These are phyloP conservation scores for Cryptophagus acutangulus DNA, from an alignment of 2,888 invertebrate genomes.

Conservation along the genomic window DNA sequence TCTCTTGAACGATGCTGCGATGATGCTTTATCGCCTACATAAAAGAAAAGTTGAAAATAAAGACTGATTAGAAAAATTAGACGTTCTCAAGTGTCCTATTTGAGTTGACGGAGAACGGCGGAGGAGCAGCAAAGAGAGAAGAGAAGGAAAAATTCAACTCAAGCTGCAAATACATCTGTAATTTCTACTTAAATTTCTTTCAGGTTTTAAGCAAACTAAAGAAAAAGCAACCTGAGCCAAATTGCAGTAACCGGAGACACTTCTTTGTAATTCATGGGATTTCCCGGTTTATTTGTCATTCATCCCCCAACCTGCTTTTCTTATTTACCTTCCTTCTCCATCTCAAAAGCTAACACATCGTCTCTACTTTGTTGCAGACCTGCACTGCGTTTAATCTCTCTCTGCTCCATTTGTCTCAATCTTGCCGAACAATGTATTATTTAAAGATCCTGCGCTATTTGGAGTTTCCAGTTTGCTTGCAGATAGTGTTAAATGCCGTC, in stretches of 20 bases:
- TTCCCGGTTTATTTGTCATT: constrained; percentile 49
- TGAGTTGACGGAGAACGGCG: too few relatives aligned
- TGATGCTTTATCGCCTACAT: too few relatives aligned
- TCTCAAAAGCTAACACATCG: constrained; percentile 23
- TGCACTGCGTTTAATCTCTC: constrained; percentile 44
- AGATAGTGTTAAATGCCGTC: too few relatives aligned
- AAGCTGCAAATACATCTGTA: constrained; percentile 35
- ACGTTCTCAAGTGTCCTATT: too few relatives aligned
- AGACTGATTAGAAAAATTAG: too few relatives aligned
- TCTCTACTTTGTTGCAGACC: constrained; percentile 25
- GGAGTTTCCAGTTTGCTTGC: too few relatives aligned
- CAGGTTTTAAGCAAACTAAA: constrained; percentile 36
- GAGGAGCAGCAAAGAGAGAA: too few relatives aligned
- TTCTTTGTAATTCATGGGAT: constrained; percentile 50
- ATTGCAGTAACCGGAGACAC: constrained; percentile 46
- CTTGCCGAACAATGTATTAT: constrained; percentile 49
- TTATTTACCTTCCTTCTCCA: constrained; percentile 29
- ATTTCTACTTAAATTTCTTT: constrained; percentile 44
- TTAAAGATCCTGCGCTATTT: constrained; percentile 40
- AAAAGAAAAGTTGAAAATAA: too few relatives aligned
- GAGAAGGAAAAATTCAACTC: neutral
- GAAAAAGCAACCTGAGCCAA: constrained; percentile 37
- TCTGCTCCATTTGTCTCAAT: constrained; percentile 49
- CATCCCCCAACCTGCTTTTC: constrained; percentile 46
- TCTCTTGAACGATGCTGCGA: too few relatives aligned